phyloP scores from a whole-genome alignment of 2,888 invertebrate genomes.

The Griposia aprilina region DNA sequence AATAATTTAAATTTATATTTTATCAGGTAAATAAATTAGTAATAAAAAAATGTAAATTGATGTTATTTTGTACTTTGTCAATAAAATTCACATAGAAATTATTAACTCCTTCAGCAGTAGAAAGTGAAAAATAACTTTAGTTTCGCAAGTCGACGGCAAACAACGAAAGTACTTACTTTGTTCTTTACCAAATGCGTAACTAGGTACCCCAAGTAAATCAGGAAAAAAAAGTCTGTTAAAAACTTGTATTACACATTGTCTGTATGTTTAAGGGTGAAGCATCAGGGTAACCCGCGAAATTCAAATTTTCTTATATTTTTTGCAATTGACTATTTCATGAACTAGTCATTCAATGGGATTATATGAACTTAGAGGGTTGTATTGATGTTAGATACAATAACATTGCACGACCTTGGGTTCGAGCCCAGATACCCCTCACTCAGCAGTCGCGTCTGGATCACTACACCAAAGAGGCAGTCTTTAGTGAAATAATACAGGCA shows the following conservation, averaged over 20 bases:
- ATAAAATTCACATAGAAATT: neutral
- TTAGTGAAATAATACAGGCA: conserved; percentile 3
- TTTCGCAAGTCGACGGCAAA: neutral
- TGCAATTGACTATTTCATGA: too few species aligned
- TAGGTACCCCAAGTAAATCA: neutral
- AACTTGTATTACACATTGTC: too few species aligned
- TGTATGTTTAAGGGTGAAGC: too few species aligned
- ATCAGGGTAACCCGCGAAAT: too few species aligned
- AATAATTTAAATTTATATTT: neutral
- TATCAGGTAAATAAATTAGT: neutral
- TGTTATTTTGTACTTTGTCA: neutral
- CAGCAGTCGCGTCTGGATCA: neutral
- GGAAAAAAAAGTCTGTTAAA: too few species aligned
- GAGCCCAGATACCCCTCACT: too few species aligned
- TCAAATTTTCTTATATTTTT: too few species aligned
- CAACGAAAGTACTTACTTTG: neutral
- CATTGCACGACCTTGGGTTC: neutral
- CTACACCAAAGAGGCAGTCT: neutral
- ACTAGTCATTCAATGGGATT: too few species aligned
- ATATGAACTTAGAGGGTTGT: too few species aligned
- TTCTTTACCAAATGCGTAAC: neutral
- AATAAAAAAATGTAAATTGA: neutral
- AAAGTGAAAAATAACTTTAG: neutral
- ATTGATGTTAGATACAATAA: neutral
- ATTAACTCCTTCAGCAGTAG: neutral